Base-by-base conservation (phyloP, 2,797 vertebrate genomes). In the Tapera naevia region DNA sequence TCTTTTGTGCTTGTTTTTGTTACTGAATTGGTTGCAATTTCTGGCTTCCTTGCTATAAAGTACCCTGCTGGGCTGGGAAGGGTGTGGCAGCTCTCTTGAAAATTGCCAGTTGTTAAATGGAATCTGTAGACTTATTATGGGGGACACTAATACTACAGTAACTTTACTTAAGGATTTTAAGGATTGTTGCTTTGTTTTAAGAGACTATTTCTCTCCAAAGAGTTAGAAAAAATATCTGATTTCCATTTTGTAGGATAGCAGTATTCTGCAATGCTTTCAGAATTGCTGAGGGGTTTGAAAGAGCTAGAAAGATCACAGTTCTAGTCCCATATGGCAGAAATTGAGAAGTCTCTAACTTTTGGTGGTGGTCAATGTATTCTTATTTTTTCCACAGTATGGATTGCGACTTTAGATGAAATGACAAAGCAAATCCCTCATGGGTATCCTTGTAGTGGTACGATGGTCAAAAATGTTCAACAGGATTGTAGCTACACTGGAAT, bases 1-100 rank as follows among this genome's bases (percentile, higher is more conserved):
- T 86, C 33, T 81, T 83, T 69, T 79, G 33, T 85, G 39, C n/a
- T 80, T 76, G 27, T 69, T 88, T 92, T 86, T 86, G 51, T 86
- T 69, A 39, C 45, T 65, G 48, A 88, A 64, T 73, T 80, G 67
- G 24, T 93, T 50, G 53, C 41, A 46, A 4, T 81, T 94, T 70
- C 64, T 82, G 80, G 28, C 74, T 84, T 82, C 32, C 70, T 56
- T 86, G 51, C 41, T 30, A 12, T 80, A 2, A 86, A 56, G 39
- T 66, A 41, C 27, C 35, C 69, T 88, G 32, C 70, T 75, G 56
- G 48, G 35, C 21, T 73, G 45, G 43, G n/a, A 70, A 70, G 70
- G 43, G 28, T 48, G 35, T 75, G 43, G 58, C 88, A 56, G 46
- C 46, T 78, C 17, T 76, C 56, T 70, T 39, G 50, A 81, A 96